A percentile compares a stretch with the other conserved stretches of the same genome.
Conservation (phyloP, 2,888 invertebrate genomes). For the Chymomyza procnemis region DNA sequence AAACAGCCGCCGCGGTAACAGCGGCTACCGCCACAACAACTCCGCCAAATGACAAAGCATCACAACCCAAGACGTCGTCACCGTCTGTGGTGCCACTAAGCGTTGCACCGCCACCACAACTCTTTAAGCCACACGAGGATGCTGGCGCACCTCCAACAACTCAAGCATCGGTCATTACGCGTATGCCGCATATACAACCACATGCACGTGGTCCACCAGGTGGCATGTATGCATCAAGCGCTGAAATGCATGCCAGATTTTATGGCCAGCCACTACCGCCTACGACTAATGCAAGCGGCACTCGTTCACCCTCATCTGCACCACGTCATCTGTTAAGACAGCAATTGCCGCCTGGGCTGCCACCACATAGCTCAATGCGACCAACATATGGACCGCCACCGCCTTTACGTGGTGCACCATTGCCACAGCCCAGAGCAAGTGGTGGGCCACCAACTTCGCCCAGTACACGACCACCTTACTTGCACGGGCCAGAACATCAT, state of each 20-base stretch:
- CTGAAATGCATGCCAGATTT: conserved; percentile 64
- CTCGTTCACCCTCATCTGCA: conserved; percentile 34
- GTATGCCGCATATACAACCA: conserved; percentile 79
- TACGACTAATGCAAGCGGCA: conserved; percentile 22
- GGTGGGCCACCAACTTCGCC: conserved; percentile 29
- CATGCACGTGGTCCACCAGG: conserved; percentile 52
- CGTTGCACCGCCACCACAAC: conserved; percentile 79
- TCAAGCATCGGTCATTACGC: conserved; percentile 82
- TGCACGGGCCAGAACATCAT: conserved; percentile 61
- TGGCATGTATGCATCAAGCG: conserved; percentile 59
- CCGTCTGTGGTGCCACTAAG: conserved; percentile 23
- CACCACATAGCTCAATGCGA: conserved; percentile 63
- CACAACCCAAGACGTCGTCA: conserved; percentile 10
- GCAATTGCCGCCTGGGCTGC: conserved; percentile 43
- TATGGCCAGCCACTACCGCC: conserved; percentile 64
- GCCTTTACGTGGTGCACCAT: conserved; percentile 65
- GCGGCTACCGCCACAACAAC: conserved; percentile 71
- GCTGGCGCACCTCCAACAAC: conserved; percentile 47
- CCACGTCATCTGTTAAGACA: conserved; percentile 39
- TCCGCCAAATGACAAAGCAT: conserved; percentile 19
- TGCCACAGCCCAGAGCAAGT: conserved; percentile 32
- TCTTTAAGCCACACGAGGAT: conserved; percentile 79
- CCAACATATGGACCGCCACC: conserved; percentile 78
- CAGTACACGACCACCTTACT: conserved; percentile 53
- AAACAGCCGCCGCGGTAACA: conserved; percentile 80